Evolutionary conservation across 2,113 vertebrate genomes (phyloP), one percentile per base, ranked within the genome.

Genomic region (Heterochromis multidens): DNA sequence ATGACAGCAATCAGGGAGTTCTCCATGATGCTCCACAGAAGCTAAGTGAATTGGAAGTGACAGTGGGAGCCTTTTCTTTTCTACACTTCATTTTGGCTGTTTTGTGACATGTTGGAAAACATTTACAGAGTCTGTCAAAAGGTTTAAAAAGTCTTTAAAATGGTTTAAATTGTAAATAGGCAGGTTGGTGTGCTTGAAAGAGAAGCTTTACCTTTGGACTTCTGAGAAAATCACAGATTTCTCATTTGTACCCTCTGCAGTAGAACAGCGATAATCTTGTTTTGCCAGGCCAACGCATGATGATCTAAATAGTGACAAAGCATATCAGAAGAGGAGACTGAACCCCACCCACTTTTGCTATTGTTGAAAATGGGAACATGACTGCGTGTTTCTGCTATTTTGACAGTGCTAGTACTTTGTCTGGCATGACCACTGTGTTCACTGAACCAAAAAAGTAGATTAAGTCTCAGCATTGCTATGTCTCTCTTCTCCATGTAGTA

Each of bases 361-460:
- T 88, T 88, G 84, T 86, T 77, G 76, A 52, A 82, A 78, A 85
- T 52, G 67, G 80, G 31, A 87, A 23, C 82, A 57, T 25, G n/a
- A 65, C 43, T 65, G 16, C 23, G 46, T 78, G 13, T 37, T 74
- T 78, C n/a, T 79, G 60, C 25, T 87, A 12, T 82, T 88, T 84
- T 77, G 65, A 74, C 58, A 37, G 79, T 23, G 27, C 62, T 81
- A 40, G 56, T 77, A 43, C 57, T 82, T 84, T 83, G 88, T 80
- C 63, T 56, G 82, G 74, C 70, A 43, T 49, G 46, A 76, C 77
- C 81, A 10, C 56, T 91, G 83, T 80, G 88, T 52, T 88, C 84
- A 85, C 16, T 88, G 80, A 89, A 89, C 85, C 81, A 81, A 78
- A 81, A 83, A 76, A 70, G 56, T 63, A 80, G 86, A 83, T 88